phyloP scores from a whole-genome alignment of 2,797 vertebrate genomes.

The Pangasius djambal region DNA sequence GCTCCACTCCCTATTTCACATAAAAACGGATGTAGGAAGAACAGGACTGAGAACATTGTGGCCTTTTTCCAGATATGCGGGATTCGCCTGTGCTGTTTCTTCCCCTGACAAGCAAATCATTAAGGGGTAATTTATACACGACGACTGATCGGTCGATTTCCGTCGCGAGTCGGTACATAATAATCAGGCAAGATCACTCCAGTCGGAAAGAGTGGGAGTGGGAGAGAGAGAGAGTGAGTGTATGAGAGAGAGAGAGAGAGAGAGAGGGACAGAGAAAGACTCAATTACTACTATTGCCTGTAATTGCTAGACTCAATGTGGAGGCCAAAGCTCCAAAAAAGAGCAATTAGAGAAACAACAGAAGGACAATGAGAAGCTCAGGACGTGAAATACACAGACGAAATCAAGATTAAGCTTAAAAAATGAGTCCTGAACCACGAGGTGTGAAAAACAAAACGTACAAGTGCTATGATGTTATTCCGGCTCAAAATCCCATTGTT shows the following conservation, averaged over 20 bases:
- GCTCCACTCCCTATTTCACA: background rate
- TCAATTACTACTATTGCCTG: constrained; percentile 56
- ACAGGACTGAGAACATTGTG: constrained; percentile 52
- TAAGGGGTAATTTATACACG: constrained; percentile 75
- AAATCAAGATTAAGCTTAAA: background rate
- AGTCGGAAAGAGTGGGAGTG: constrained; percentile 28
- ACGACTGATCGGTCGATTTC: constrained; percentile 65
- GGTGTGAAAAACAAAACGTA: background rate
- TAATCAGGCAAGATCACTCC: constrained; percentile 68
- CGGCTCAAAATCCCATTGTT: background rate
- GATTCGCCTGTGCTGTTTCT: constrained; percentile 64
- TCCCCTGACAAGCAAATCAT: constrained; percentile 73
- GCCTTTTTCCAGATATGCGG: constrained; percentile 60
- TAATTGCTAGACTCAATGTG: constrained; percentile 51
- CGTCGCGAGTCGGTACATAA: constrained; percentile 67
- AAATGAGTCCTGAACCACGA: background rate
- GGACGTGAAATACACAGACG: background rate
- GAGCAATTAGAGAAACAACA: constrained; percentile 18
- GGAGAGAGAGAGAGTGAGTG: background rate
- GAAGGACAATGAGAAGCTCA: constrained; percentile 10
- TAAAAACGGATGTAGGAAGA: background rate
- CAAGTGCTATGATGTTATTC: background rate
- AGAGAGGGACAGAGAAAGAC: background rate
- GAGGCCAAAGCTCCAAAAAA: constrained; percentile 31
- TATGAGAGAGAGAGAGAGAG: background rate